Percentiles rank a stretch among this genome's conserved stretches.
Evolutionary conservation across 2,888 invertebrate genomes (phyloP).

Genomic region (Neria commutata): DNA sequence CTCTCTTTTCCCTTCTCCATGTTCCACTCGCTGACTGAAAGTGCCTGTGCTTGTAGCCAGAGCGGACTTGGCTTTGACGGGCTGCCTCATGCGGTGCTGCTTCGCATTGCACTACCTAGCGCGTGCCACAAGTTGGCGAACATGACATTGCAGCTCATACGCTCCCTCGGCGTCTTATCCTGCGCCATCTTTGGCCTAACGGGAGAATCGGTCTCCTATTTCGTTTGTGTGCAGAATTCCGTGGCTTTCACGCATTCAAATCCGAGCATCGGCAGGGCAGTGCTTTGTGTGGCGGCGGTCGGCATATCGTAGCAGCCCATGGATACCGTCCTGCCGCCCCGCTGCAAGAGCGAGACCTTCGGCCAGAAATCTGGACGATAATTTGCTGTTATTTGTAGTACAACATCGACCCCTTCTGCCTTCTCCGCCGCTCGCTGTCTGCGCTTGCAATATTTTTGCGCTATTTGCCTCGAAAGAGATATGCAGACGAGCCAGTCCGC

Average conservation of each 20-base stretch:
- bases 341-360: no score
- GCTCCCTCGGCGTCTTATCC: no score
- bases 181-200: no score
- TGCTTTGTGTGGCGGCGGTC: no score
- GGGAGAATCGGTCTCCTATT: no score
- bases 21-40: not conserved
- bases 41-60: not conserved
- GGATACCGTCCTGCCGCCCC: no score
- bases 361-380: not conserved
- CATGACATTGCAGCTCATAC: no score
- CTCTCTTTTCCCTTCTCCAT: not conserved
- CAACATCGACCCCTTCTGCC: not conserved
- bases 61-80: not conserved
- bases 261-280: no score
- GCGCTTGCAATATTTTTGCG: not conserved
- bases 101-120: not conserved
- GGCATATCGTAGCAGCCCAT: no score
- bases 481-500: not conserved
- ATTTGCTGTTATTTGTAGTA: constrained; percentile 22
- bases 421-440: not conserved
- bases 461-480: constrained; percentile 1
- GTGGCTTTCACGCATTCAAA: no score
- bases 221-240: no score
- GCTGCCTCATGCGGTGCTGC: not conserved
- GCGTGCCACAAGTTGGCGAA: no score